Conservation (phyloP, 1,140 invertebrate species). For the Diuraphis noxia region DNA sequence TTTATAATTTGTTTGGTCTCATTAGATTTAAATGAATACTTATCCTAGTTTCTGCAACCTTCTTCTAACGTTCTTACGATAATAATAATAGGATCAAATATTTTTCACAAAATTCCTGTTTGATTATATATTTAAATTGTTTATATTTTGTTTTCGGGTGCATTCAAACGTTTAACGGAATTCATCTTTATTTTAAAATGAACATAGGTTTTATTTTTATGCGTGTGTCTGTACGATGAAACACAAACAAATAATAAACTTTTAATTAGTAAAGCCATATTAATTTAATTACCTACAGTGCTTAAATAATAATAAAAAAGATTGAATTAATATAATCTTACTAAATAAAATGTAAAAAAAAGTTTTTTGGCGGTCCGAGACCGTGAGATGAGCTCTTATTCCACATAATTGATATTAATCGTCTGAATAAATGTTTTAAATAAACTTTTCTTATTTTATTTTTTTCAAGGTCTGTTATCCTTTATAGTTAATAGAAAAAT, state of each 20-base stretch:
- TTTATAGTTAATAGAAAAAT: not conserved
- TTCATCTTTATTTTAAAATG: not conserved
- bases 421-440: not conserved
- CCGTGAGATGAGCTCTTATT: not conserved
- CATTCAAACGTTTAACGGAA: not conserved
- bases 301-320: not conserved
- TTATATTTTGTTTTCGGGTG: not conserved
- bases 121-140: not conserved
- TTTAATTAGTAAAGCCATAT: not conserved
- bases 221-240: not conserved
- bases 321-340: not conserved
- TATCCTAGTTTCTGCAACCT: not conserved
- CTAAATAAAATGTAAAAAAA: not conserved
- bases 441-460: not conserved
- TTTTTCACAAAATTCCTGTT: not conserved
- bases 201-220: not conserved
- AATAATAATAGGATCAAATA: not conserved
- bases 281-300: not conserved
- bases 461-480: not conserved
- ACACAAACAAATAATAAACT: not conserved
- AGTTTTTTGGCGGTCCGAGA: not conserved
- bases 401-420: not conserved
- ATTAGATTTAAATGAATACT: not conserved
- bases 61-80: not conserved
- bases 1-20: not conserved